These are phyloP conservation scores for Paracentrotus lividus DNA, from an alignment of 53 echinoderm and acorn worm species.

Conservation along the genomic window DNA sequence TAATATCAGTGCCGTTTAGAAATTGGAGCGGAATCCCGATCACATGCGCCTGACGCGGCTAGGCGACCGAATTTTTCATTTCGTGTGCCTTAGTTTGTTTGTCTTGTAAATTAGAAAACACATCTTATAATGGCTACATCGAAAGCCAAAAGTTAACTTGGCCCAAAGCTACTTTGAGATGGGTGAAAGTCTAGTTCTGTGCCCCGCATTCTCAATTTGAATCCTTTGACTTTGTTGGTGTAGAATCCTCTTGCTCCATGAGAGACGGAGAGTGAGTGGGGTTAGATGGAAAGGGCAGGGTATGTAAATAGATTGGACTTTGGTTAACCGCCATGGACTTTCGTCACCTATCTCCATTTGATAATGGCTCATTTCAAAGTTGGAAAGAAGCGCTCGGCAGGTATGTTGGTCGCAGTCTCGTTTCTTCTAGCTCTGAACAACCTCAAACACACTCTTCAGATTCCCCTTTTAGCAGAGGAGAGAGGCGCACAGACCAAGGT, in stretches of 20 bases:
- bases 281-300: slow-evolving; percentile 52
- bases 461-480: slow-evolving; percentile 5
- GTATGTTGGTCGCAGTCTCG: not conserved
- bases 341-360: slow-evolving; percentile 53
- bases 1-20: slow-evolving; percentile 62
- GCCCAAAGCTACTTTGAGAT: not conserved
- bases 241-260: not conserved
- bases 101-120: slow-evolving; percentile 72
- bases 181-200: not conserved
- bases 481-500: slow-evolving; percentile 51
- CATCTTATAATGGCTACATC: slow-evolving; percentile 63
- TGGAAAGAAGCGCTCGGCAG: not conserved
- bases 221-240: slow-evolving; percentile 14
- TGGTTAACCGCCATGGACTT: slow-evolving; percentile 61
- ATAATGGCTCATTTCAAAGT: not conserved
- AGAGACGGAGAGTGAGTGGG: slow-evolving; percentile 29
- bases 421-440: not conserved
- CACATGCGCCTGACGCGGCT: slow-evolving; percentile 54
- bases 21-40: slow-evolving; percentile 63
- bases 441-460: not conserved
- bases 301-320: slow-evolving; percentile 47
- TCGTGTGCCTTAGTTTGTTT: slow-evolving; percentile 65
- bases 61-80: slow-evolving; percentile 56
- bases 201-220: not conserved
- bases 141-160: slow-evolving; percentile 8